Evolutionary conservation across 2,797 vertebrate genomes (phyloP).

Genomic region (Darevskia nairensis): DNA sequence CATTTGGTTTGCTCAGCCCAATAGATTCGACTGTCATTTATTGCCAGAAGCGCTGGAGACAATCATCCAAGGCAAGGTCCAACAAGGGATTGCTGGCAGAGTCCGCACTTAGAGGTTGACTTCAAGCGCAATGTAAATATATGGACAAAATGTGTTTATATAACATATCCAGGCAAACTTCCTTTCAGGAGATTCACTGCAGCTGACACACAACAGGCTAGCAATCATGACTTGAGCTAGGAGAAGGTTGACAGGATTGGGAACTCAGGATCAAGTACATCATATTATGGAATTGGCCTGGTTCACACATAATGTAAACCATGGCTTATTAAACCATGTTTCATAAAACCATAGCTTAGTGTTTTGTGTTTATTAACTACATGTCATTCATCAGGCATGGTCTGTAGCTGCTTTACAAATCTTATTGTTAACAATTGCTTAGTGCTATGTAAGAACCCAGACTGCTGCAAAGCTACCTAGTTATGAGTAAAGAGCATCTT

Average conservation of each 20-base stretch:
- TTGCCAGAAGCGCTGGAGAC: neutral
- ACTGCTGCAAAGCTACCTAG: no score
- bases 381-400: no score
- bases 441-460: no score
- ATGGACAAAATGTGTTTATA: neutral
- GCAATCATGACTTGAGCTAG: neutral
- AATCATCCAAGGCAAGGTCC: neutral
- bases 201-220: neutral
- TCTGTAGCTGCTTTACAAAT: no score
- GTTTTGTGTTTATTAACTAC: no score
- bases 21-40: constrained; percentile 5
- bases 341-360: no score
- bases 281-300: neutral
- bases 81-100: constrained; percentile 1
- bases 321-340: no score
- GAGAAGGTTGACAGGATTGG: neutral
- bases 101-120: neutral
- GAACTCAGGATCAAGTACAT: neutral
- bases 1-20: constrained; percentile 17
- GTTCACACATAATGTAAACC: no score
- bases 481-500: no score
- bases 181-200: neutral
- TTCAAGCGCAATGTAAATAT: constrained; percentile 1
- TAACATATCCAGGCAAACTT: neutral
- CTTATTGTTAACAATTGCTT: no score